phyloP scores from a whole-genome alignment of 2,113 vertebrate genomes.

The Glareola pratincola region DNA sequence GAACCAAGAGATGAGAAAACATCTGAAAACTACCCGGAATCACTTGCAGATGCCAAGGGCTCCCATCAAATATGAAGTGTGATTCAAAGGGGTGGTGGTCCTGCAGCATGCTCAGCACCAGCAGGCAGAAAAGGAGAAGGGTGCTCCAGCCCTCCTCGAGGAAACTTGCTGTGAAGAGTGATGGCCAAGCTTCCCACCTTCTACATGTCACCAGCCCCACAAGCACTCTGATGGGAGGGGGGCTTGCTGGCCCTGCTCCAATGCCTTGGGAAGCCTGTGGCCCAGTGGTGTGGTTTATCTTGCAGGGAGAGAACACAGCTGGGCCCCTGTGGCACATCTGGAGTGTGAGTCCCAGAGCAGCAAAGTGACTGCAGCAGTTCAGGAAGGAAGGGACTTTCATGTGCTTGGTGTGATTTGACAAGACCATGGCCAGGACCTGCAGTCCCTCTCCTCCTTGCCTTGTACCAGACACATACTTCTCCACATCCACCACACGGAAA shows the following conservation, averaged over 20 bases:
- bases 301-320: not conserved
- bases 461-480: not conserved
- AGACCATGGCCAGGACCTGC: not conserved
- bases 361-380: not conserved
- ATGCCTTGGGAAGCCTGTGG: not conserved
- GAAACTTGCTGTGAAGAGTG: not conserved
- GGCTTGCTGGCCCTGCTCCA: not conserved
- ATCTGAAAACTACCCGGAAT: not conserved
- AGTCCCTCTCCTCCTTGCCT: not conserved
- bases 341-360: not conserved
- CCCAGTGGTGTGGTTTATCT: not conserved
- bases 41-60: not conserved
- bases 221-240: not conserved
- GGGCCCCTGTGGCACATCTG: not conserved
- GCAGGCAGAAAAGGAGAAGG: not conserved
- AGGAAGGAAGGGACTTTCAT: not conserved
- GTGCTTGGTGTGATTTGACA: not conserved
- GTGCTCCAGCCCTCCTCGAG: not conserved
- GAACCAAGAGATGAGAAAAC: not conserved
- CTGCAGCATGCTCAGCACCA: not conserved
- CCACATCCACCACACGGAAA: not conserved
- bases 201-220: fast-evolving
- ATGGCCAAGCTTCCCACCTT: not conserved
- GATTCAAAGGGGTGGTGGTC: not conserved
- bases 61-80: not conserved